phyloP scores from a whole-genome alignment of 2,797 vertebrate species.

The Melanotaenia nigrans region DNA sequence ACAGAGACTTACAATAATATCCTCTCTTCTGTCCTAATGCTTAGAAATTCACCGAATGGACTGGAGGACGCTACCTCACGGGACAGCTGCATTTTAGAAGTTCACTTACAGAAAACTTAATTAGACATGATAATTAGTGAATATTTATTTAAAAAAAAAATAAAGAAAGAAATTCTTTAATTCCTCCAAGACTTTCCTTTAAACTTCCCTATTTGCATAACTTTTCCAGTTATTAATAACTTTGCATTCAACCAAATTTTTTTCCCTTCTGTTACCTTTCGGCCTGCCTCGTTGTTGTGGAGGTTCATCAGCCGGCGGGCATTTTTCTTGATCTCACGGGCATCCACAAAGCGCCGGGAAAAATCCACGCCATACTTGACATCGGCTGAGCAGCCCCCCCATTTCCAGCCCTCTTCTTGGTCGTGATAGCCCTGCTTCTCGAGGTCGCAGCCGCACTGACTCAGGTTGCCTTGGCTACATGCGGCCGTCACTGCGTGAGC shows the following conservation, averaged over 20 bases:
- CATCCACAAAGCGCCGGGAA: conserved; percentile 96
- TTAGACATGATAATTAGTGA: not conserved
- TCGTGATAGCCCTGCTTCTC: conserved; percentile 98
- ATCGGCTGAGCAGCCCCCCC: conserved; percentile 98
- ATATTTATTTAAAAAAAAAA: too few relatives aligned
- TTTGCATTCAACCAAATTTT: not conserved
- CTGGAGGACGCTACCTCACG: not conserved
- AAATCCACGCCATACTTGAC: conserved; percentile 98
- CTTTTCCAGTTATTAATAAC: not conserved
- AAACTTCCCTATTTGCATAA: not conserved
- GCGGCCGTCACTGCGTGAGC: conserved; percentile 95
- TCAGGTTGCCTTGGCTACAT: conserved; percentile 98
- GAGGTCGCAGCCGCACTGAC: conserved; percentile 96
- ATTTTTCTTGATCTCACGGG: conserved; percentile 97
- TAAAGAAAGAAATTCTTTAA: not conserved
- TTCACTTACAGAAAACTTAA: not conserved
- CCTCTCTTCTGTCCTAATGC: conserved; percentile 64
- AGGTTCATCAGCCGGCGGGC: conserved; percentile 98
- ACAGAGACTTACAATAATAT: conserved; percentile 64
- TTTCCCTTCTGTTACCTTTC: conserved; percentile 86
- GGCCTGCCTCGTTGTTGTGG: conserved; percentile 98
- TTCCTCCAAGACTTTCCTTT: not conserved
- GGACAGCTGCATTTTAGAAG: not conserved
- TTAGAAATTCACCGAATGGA: not conserved
- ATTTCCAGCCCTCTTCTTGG: conserved; percentile 97